Evolutionary conservation across 2,797 vertebrate species (phyloP).

Genomic region (Percopsis omiscomaycus): DNA sequence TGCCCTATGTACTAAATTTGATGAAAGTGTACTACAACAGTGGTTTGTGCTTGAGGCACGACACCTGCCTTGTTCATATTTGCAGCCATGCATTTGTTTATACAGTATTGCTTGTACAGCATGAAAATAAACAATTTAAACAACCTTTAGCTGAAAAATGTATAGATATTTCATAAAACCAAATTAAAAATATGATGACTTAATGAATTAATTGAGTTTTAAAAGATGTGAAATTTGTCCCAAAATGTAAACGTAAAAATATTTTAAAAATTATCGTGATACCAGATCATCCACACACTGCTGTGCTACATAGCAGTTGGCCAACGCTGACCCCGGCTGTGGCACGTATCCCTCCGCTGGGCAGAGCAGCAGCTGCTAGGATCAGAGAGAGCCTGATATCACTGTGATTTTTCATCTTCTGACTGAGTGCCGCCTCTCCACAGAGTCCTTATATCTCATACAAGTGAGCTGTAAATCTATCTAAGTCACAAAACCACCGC

Average conservation of each 20-base stretch:
- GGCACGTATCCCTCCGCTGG: slow-evolving; percentile 53
- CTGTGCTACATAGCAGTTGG: slow-evolving; percentile 50
- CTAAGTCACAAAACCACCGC: neutral
- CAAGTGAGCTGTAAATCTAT: slow-evolving; percentile 1
- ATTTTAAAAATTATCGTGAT: no score
- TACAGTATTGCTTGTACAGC: no score
- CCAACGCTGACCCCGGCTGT: slow-evolving; percentile 41
- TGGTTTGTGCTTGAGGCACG: no score
- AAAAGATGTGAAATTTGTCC: neutral
- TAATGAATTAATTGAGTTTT: neutral
- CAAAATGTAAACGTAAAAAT: no score
- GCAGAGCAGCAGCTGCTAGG: slow-evolving; percentile 64
- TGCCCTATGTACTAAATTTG: no score
- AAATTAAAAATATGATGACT: no score
- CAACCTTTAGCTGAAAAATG: neutral
- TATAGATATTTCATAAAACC: no score
- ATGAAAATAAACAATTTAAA: no score
- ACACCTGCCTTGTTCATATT: no score
- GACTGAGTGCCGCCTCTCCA: slow-evolving; percentile 43
- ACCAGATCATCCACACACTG: neutral
- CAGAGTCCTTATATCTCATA: slow-evolving; percentile 22
- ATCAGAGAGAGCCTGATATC: slow-evolving; percentile 52
- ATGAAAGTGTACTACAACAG: no score
- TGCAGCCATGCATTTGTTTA: no score
- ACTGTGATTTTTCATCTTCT: slow-evolving; percentile 69